Base-by-base conservation (phyloP, 2,113 vertebrate genomes). In the Carlito syrichta region DNA sequence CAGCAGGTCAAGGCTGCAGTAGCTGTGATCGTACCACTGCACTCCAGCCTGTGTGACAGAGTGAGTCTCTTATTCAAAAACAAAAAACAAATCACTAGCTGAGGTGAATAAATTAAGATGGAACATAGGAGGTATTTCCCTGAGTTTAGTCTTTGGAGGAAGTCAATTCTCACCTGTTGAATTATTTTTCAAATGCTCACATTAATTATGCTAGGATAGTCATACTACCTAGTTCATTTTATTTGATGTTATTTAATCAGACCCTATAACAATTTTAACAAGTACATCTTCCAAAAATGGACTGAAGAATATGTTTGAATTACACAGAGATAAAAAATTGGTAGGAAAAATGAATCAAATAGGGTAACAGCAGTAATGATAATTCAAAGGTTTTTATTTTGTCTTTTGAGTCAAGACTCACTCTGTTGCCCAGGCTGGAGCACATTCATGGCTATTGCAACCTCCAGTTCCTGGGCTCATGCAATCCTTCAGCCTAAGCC, bases 171-270 rank as follows among this genome's bases (percentile, higher is more conserved):
- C 54, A 60, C 13, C 20, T 58, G 11, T 22, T 58, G 20, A 89
- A 38, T 73, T 48, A 86, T 38, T 91, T 87, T 76, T 95, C 77
- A 56, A 69, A 68, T 69, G 40, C 8, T 3, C 56, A 78, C n/a
- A 73, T 63, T 91, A 93, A 90, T 63, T 32, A 88, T 60, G 62
- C 23, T 87, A 86, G 7, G 14, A 60, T 79, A 60, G 62, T 56
- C 86, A 23, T n/a, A 85, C 92, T 38, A 84, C 3, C 69, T 76
- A 48, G 74, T 25, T 86, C 12, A 78, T 94, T 82, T 93, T 60
- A 76, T 66, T 69, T 95, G 52, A 56, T 83, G n/a, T 62, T 76
- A 69, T 48, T 73, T 78, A 91, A 91, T 71, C 87, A 95, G 30
- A 88, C 2, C 3, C 66, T 63, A 22, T 19, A 22, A 52, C 20